These are phyloP conservation scores for Clepsis dumicolana DNA, from an alignment of 2,888 invertebrate genomes.

Conservation along the genomic window DNA sequence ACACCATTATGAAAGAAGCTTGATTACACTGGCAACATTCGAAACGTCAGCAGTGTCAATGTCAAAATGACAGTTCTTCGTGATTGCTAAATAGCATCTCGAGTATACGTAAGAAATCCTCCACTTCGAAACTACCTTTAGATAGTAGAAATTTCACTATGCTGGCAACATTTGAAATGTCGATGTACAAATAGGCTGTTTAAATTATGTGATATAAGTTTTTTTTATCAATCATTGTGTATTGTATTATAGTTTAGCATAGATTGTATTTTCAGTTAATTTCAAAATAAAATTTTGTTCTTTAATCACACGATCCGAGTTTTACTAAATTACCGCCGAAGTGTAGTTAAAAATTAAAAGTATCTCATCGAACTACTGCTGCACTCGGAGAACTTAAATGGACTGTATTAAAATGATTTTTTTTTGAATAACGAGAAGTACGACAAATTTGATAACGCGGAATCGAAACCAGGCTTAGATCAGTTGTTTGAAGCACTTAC, in stretches of 20 bases:
- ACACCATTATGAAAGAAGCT: constrained; percentile 53
- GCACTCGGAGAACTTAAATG: no score
- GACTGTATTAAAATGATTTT: no score
- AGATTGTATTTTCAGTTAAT: constrained; percentile 52
- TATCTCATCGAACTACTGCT: no score
- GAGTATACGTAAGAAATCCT: constrained; percentile 21
- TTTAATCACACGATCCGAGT: constrained; percentile 14
- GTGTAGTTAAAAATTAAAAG: no score
- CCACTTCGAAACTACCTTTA: constrained; percentile 49
- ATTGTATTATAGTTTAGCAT: constrained; percentile 47
- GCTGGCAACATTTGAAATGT: constrained; percentile 29
- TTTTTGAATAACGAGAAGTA: no score
- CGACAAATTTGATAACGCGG: no score
- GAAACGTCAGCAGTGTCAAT: neutral
- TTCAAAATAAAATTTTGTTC: constrained; percentile 53
- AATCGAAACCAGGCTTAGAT: no score
- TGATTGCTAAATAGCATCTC: neutral
- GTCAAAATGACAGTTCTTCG: constrained; percentile 1
- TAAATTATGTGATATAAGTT: constrained; percentile 52
- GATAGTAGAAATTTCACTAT: constrained; percentile 51
- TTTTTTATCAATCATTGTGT: constrained; percentile 47
- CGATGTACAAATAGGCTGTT: constrained; percentile 55
- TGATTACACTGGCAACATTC: constrained; percentile 47
- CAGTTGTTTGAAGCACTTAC: no score
- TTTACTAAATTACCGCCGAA: neutral